Percentiles rank a stretch among this genome's conserved stretches.
phyloP scores from a whole-genome alignment of 2,888 invertebrate species.

The Philereme transversata region DNA sequence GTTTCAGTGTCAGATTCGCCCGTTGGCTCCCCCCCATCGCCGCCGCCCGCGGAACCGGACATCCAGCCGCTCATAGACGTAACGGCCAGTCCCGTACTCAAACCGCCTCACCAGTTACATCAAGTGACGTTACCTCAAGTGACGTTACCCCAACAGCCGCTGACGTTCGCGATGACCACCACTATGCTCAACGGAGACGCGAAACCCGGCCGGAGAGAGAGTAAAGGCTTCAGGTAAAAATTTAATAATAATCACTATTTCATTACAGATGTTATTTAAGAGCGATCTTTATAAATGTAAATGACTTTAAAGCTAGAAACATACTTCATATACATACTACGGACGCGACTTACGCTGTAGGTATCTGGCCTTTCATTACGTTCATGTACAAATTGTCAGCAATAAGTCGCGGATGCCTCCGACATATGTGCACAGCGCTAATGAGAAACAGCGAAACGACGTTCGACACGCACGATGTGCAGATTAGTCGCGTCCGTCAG shows the following conservation, averaged over 20 bases:
- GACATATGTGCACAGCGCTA: no score
- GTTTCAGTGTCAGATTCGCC: slow-evolving; percentile 21
- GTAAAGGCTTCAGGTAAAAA: slow-evolving; percentile 68
- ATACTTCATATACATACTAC: no score
- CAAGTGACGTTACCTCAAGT: slow-evolving; percentile 15
- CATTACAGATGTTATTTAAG: no score
- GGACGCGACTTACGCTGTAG: no score
- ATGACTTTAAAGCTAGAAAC: no score
- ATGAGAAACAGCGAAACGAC: no score
- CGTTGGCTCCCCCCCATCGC: slow-evolving; percentile 5
- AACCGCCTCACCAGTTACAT: slow-evolving; percentile 13
- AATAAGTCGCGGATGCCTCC: no score
- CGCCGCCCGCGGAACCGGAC: slow-evolving; percentile 17
- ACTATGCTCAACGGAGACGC: slow-evolving; percentile 57
- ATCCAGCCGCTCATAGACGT: slow-evolving; percentile 22
- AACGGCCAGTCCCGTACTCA: slow-evolving; percentile 14
- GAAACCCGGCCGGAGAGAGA: slow-evolving; percentile 72
- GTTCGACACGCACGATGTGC: no score
- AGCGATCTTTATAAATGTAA: no score
- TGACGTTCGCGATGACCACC: slow-evolving; percentile 32
- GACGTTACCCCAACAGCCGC: slow-evolving; percentile 24
- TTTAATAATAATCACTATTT: not conserved
- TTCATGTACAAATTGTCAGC: no score
- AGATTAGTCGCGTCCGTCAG: no score
- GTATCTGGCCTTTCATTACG: no score